These are phyloP conservation scores for Falco punctatus DNA, from an alignment of 2,113 vertebrate species.

Conservation along the genomic window DNA sequence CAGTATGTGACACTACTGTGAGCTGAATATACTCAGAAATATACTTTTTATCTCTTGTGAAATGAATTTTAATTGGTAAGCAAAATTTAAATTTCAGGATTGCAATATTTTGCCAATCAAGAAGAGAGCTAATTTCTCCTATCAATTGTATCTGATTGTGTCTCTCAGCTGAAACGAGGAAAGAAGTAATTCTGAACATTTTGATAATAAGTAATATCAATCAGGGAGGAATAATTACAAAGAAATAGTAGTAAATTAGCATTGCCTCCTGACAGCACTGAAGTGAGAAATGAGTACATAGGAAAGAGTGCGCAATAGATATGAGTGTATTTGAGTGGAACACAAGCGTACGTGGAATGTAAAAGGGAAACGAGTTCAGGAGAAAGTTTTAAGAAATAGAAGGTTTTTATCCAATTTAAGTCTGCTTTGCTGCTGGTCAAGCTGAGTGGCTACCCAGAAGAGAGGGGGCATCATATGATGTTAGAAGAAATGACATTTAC, in stretches of 20 bases:
- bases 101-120: slow-evolving; percentile 51
- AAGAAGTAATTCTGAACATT: slow-evolving; percentile 53
- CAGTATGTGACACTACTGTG: neutral
- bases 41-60: neutral
- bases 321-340: slow-evolving; percentile 63
- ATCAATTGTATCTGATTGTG: slow-evolving; percentile 46
- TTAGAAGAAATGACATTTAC: slow-evolving; percentile 23
- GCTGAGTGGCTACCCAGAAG: slow-evolving; percentile 5
- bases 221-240: slow-evolving; percentile 67
- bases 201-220: slow-evolving; percentile 64
- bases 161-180: slow-evolving; percentile 54
- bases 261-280: slow-evolving; percentile 57
- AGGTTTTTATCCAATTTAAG: neutral
- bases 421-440: slow-evolving; percentile 18
- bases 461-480: neutral
- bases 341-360: neutral
- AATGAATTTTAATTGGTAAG: neutral
- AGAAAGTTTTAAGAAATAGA: slow-evolving; percentile 42
- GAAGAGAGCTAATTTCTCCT: slow-evolving; percentile 51
- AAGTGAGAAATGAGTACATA: slow-evolving; percentile 65
- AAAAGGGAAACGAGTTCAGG: slow-evolving; percentile 31
- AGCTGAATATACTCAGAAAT: slow-evolving; percentile 11
- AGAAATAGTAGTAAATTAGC: slow-evolving; percentile 51
- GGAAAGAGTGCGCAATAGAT: neutral
- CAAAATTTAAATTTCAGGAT: slow-evolving; percentile 32